Conservation (phyloP, 2,113 vertebrate genomes). For the Antechinus flavipes region DNA sequence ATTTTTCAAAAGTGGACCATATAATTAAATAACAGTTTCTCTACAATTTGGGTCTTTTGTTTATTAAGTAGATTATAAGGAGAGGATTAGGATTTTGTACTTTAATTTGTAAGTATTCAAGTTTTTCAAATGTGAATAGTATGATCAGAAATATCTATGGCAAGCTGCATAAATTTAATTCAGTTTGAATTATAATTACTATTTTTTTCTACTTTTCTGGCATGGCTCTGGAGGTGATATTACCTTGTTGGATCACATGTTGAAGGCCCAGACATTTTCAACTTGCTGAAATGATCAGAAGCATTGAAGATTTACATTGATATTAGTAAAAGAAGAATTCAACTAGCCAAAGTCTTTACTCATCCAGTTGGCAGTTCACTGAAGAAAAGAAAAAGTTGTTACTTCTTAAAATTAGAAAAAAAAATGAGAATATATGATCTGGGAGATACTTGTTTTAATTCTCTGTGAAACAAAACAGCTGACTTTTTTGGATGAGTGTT, state of each 20-base stretch:
- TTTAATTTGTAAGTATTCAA: not conserved
- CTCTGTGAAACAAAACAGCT: constrained; percentile 33
- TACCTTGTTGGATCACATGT: not conserved
- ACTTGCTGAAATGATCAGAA: constrained; percentile 31
- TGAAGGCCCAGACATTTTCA: not conserved
- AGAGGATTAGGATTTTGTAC: not conserved
- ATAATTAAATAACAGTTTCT: not conserved
- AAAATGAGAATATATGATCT: constrained; percentile 37
- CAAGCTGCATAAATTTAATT: not conserved
- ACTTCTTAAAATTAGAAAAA: constrained; percentile 1
- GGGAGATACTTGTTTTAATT: constrained; percentile 44
- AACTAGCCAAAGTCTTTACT: constrained; percentile 21
- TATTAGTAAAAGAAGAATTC: constrained; percentile 38
- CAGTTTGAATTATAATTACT: not conserved
- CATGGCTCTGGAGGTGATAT: not conserved
- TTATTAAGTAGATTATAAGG: constrained; percentile 18
- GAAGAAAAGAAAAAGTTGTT: constrained; percentile 11
- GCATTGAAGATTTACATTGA: not conserved
- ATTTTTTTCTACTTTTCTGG: not conserved
- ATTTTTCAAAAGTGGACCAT: not conserved
- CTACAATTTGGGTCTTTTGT: not conserved
- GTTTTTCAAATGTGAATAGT: not conserved
- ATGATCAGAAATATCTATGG: not conserved
- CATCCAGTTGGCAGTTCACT: constrained; percentile 19
- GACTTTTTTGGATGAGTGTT: not conserved